Evolutionary conservation across 2,113 vertebrate species (phyloP).

Genomic region (Irena cyanogastra): DNA sequence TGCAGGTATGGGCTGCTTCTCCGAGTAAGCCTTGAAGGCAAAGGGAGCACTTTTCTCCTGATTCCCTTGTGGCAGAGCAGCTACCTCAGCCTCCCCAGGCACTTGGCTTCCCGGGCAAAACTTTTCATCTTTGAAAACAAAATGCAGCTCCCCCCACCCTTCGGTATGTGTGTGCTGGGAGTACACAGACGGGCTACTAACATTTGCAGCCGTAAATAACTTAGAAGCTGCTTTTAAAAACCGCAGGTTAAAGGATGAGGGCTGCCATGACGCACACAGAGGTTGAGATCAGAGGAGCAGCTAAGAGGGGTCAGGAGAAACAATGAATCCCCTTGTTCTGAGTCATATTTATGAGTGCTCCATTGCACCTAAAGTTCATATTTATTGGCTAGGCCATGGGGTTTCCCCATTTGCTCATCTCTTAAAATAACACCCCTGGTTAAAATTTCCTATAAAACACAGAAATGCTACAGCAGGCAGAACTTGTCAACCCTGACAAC

Average conservation of each 20-base stretch:
- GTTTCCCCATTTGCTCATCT: constrained; percentile 79
- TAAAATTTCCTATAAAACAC: constrained; percentile 69
- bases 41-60: background rate
- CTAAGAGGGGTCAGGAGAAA: constrained; percentile 61
- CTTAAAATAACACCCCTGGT: constrained; percentile 76
- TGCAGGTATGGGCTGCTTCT: background rate
- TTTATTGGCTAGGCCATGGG: constrained; percentile 73
- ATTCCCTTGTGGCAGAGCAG: background rate
- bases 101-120: constrained; percentile 23
- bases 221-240: constrained; percentile 65
- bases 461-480: constrained; percentile 47
- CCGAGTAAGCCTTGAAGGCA: background rate
- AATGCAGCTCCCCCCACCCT: background rate
- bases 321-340: constrained; percentile 77
- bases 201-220: constrained; percentile 72
- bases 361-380: constrained; percentile 77
- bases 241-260: constrained; percentile 73
- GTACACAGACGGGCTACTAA: constrained; percentile 55
- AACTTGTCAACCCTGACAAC: constrained; percentile 62
- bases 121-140: constrained; percentile 47
- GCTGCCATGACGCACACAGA: constrained; percentile 69
- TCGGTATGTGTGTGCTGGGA: constrained; percentile 8
- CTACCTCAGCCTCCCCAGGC: background rate
- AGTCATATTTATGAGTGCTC: constrained; percentile 74
- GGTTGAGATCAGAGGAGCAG: constrained; percentile 73